Evolutionary conservation across 2,888 invertebrate genomes (phyloP), one percentile per base, ranked within the genome.

Genomic region (Drosophila villosipedis): DNA sequence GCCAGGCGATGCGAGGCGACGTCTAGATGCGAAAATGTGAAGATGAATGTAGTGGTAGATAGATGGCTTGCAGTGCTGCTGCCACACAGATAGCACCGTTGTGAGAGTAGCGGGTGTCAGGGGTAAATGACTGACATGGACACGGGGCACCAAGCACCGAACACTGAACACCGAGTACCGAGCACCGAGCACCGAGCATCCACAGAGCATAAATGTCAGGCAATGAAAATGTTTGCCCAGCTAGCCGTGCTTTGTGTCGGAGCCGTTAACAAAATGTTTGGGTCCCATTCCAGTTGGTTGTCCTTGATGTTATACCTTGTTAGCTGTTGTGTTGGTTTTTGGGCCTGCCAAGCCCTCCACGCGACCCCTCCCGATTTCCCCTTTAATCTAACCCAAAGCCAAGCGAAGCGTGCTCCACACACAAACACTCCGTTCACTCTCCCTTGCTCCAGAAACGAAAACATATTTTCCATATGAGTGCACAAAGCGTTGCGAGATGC

Each of bases 381-480:
- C 28, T 12, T 52, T 37, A 68, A 53, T 63, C 58, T 76, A 68
- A 74, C 57, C 76, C 58, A 84, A 84, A 81, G 82, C 71, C 74
- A 88, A 84, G 57, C 88, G 85, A 88, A 87, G 85, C 88, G 84
- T 84, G 76, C 41, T 41, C 52, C 63, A 63, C 68, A 83, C 73
- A 67, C 68, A 73, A 75, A 62, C 80, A 62, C 65, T 59, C 68
- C 31, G 12, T 54, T 35, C 50, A 47, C 47, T 47, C 16, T 62
- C 22, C 6, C 28, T 22, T 62, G 57, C 37, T 84, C 84, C 87
- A 71, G 71, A 77, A 87, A 90, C 76, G 90, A 85, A 85, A 85
- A 84, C 90, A 85, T 85, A 90, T 85, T 90, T 90, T 84, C 90
- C 85, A 90, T 87, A 80, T 82, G 90, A 88, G 73, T 73, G 88